Percentiles rank a stretch among this genome's conserved stretches.
Evolutionary conservation across 2,797 vertebrate genomes (phyloP).

Genomic region (Channallabes apus): DNA sequence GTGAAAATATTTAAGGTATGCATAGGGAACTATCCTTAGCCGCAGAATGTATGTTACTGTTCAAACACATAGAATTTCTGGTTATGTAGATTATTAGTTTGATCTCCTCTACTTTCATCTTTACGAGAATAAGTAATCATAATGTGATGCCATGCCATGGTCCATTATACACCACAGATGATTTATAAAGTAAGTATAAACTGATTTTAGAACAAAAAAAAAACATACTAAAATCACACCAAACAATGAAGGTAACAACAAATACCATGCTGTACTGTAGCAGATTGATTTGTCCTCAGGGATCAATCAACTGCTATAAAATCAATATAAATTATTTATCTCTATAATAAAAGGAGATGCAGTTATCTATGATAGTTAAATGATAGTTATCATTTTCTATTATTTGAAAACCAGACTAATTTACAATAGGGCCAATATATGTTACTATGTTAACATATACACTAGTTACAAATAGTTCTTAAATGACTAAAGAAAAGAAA

Average conservation of each 20-base stretch:
- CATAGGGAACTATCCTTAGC: neutral
- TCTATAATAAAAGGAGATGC: neutral
- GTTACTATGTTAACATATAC: too few relatives aligned
- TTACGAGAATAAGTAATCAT: neutral
- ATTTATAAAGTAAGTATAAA: neutral
- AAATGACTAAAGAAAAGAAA: neutral
- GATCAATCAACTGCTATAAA: too few relatives aligned
- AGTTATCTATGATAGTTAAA: too few relatives aligned
- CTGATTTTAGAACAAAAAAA: neutral
- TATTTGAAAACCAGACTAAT: neutral
- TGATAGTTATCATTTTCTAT: too few relatives aligned
- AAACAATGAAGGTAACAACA: neutral
- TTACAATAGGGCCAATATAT: neutral
- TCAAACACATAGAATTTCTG: neutral
- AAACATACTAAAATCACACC: neutral
- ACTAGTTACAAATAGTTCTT: neutral
- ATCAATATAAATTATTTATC: neutral
- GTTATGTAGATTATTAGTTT: neutral
- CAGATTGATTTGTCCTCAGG: neutral
- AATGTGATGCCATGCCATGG: neutral
- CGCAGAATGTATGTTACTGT: neutral
- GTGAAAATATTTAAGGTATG: neutral
- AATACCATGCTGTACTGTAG: neutral
- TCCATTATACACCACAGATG: neutral
- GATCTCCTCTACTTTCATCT: neutral